A percentile compares a stretch with the other conserved stretches of the same genome.
These are phyloP conservation scores for Diaphora mendica DNA, from an alignment of 2,888 invertebrate species.

Conservation along the genomic window DNA sequence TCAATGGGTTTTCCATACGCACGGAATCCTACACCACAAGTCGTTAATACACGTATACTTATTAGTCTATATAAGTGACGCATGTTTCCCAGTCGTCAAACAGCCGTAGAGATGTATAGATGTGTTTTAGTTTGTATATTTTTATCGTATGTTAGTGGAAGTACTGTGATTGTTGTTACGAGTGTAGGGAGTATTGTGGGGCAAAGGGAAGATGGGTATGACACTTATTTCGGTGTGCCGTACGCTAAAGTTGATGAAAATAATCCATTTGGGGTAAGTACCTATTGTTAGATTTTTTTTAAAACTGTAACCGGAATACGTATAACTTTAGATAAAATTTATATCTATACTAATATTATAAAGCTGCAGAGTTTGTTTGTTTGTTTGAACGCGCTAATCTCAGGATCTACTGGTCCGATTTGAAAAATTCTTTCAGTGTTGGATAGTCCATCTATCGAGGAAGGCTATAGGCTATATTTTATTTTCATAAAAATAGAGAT, in stretches of 20 bases:
- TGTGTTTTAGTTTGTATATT: conserved; percentile 13
- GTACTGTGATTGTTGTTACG: conserved; percentile 48
- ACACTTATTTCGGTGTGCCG: conserved; percentile 71
- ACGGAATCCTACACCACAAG: conserved; percentile 4
- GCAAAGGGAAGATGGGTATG: conserved; percentile 57
- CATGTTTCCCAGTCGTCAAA: conserved; percentile 1
- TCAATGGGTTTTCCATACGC: background rate
- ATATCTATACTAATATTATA: too few species aligned
- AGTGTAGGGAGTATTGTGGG: conserved; percentile 59
- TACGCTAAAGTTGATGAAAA: conserved; percentile 65
- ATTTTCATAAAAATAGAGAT: too few species aligned
- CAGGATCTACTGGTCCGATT: too few species aligned
- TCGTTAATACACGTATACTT: background rate
- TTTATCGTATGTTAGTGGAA: conserved; percentile 5
- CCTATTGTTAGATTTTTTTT: background rate
- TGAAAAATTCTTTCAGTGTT: too few species aligned
- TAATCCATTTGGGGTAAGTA: conserved; percentile 74
- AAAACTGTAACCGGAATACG: too few species aligned
- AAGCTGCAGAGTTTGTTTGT: too few species aligned
- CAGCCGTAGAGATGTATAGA: conserved; percentile 10
- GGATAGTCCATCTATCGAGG: too few species aligned
- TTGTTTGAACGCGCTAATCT: too few species aligned
- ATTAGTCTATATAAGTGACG: background rate
- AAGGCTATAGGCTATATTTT: too few species aligned
- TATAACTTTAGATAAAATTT: too few species aligned